phyloP scores from a whole-genome alignment of 30 jellyfish, hydroid and myxozoan species.

The Hydractinia echinata region DNA sequence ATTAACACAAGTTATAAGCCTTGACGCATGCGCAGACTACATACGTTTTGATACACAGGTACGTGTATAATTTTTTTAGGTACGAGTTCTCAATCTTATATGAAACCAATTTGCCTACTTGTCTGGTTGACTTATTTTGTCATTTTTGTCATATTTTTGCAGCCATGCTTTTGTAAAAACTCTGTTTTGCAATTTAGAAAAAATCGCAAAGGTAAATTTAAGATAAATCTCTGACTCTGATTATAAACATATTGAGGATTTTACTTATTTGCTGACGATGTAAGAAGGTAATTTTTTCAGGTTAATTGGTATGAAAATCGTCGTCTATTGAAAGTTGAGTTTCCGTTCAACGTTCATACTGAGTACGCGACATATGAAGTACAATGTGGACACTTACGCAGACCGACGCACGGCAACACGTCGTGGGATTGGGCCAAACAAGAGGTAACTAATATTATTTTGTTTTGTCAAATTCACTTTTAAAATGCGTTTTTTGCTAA shows the following conservation, averaged over 20 bases:
- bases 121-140: background rate
- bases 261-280: background rate
- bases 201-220: no score
- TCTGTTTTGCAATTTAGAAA: no score
- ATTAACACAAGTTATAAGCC: constrained; percentile 36
- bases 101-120: background rate
- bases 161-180: background rate
- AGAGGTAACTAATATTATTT: constrained; percentile 39
- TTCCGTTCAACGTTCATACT: constrained; percentile 57
- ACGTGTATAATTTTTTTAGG: background rate
- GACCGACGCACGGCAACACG: constrained; percentile 80
- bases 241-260: background rate
- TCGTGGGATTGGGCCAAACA: constrained; percentile 87
- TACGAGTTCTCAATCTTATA: background rate
- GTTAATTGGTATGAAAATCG: constrained; percentile 85
- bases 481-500: background rate
- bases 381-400: constrained; percentile 70
- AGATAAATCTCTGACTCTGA: background rate
- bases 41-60: constrained; percentile 42
- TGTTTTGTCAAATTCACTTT: no score
- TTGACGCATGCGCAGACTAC: constrained; percentile 54
- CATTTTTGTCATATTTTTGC: background rate
- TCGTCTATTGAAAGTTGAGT: constrained; percentile 61
- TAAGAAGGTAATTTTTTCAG: constrained; percentile 15
- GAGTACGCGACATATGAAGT: constrained; percentile 58